These are phyloP conservation scores for Chalcosyrphus nemorum DNA, from an alignment of 2,888 invertebrate species.

Conservation along the genomic window DNA sequence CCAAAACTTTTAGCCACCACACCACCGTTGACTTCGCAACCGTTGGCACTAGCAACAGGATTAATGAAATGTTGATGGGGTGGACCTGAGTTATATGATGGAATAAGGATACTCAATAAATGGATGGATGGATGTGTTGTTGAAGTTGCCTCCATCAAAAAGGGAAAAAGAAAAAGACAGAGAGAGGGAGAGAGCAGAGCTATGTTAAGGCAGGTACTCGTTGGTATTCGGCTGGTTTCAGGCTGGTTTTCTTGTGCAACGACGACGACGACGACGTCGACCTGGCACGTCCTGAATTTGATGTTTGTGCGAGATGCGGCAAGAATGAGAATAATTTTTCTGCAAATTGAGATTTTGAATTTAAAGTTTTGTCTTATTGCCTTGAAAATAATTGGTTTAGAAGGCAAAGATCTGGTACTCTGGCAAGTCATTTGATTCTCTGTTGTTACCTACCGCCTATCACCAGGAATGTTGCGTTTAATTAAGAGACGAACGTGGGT, in stretches of 20 bases:
- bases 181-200: background rate
- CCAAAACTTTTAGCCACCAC: slow-evolving; percentile 44
- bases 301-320: slow-evolving; percentile 13
- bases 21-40: slow-evolving; percentile 60
- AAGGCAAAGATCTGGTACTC: background rate
- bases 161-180: background rate
- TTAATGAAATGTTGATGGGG: slow-evolving; percentile 66
- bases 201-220: background rate
- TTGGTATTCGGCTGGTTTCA: background rate
- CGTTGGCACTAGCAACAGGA: slow-evolving; percentile 68
- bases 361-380: slow-evolving; percentile 34
- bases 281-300: slow-evolving; percentile 27
- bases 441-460: background rate
- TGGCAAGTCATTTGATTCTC: background rate
- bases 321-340: slow-evolving; percentile 12
- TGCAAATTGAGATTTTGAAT: slow-evolving; percentile 40
- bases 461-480: too few species aligned
- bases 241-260: background rate
- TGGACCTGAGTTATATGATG: slow-evolving; percentile 55
- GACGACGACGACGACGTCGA: background rate
- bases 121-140: slow-evolving; percentile 51
- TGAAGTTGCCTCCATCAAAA: slow-evolving; percentile 30
- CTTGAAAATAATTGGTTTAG: slow-evolving; percentile 33
- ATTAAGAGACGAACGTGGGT: too few species aligned
- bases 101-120: slow-evolving; percentile 61